Evolutionary conservation across 2,797 vertebrate species (phyloP).

Genomic region (Xenopus petersii): DNA sequence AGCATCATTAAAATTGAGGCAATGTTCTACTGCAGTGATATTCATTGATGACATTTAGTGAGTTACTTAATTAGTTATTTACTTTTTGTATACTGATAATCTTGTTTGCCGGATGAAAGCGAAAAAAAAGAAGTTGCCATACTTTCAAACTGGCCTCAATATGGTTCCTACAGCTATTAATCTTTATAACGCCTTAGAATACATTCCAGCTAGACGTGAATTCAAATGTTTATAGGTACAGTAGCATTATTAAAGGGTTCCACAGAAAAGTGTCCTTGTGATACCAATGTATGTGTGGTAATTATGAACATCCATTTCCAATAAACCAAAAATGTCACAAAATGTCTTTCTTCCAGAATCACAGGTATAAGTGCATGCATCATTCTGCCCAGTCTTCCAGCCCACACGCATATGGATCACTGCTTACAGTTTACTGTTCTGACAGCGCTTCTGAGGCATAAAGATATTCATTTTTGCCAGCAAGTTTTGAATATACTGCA

Average conservation of each 20-base stretch:
- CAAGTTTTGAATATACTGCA: constrained; percentile 27
- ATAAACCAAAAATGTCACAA: constrained; percentile 25
- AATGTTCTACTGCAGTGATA: no score
- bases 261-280: neutral
- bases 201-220: neutral
- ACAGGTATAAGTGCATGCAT: constrained; percentile 4
- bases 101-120: no score
- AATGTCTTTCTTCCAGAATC: constrained; percentile 17
- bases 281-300: neutral
- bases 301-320: neutral
- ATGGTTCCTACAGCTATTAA: no score
- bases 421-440: constrained; percentile 30
- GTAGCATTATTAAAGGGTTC: neutral
- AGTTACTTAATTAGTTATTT: no score
- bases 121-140: no score
- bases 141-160: no score
- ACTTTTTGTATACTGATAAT: no score
- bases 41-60: no score
- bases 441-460: constrained; percentile 24
- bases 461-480: constrained; percentile 13
- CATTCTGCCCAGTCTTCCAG: constrained; percentile 19
- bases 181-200: neutral
- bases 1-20: no score
- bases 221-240: neutral
- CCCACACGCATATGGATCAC: constrained; percentile 32